These are phyloP conservation scores for Brachyalestes nurse DNA, from an alignment of 2,797 vertebrate species.

Conservation along the genomic window DNA sequence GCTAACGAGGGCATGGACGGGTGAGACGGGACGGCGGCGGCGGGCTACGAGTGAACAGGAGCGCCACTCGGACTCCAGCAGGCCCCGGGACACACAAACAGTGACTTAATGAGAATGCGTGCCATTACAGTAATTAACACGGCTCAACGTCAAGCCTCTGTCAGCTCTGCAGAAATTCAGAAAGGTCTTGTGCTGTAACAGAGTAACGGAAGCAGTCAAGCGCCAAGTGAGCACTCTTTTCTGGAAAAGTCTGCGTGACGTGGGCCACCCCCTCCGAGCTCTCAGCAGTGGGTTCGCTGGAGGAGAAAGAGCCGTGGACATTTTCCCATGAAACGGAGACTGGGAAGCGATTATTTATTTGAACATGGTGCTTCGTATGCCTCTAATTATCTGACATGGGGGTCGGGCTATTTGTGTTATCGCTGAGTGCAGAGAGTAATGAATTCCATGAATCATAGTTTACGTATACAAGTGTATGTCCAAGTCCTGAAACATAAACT, in stretches of 20 bases:
- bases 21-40: slow-evolving; percentile 49
- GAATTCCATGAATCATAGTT: slow-evolving; percentile 59
- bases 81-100: slow-evolving; percentile 78
- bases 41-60: slow-evolving; percentile 62
- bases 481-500: slow-evolving; percentile 44
- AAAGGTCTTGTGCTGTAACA: slow-evolving; percentile 69
- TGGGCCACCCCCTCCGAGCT: slow-evolving; percentile 7
- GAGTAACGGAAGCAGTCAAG: slow-evolving; percentile 58
- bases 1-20: slow-evolving; percentile 72
- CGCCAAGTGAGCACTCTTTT: slow-evolving; percentile 60
- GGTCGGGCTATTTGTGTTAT: slow-evolving; percentile 45
- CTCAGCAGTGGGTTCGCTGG: slow-evolving; percentile 22
- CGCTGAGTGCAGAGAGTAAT: slow-evolving; percentile 45
- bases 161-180: slow-evolving; percentile 73
- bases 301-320: slow-evolving; percentile 25
- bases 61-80: slow-evolving; percentile 65
- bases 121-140: slow-evolving; percentile 85
- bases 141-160: slow-evolving; percentile 78
- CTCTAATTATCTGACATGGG: slow-evolving; percentile 52
- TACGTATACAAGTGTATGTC: slow-evolving; percentile 53
- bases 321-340: slow-evolving; percentile 53
- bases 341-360: slow-evolving; percentile 56
- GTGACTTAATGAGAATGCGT: slow-evolving; percentile 80
- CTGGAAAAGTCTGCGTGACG: slow-evolving; percentile 44
- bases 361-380: slow-evolving; percentile 40